These are phyloP conservation scores for Nettapus auritus DNA, from an alignment of 2,113 vertebrate species.

Conservation along the genomic window DNA sequence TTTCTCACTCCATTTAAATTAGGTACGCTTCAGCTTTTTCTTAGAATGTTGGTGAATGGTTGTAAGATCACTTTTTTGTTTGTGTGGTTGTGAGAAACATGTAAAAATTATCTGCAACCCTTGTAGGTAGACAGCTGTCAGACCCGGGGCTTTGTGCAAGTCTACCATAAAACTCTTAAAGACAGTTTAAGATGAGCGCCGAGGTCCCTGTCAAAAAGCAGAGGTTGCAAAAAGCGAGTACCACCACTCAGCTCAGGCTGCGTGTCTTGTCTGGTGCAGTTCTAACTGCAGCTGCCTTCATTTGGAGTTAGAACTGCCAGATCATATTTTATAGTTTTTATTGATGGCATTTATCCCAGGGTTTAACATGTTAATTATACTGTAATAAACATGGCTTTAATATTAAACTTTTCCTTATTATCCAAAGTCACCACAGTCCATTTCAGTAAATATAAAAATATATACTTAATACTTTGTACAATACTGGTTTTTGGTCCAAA, in stretches of 20 bases:
- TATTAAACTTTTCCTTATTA: conserved; percentile 99
- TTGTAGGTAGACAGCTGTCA: not conserved
- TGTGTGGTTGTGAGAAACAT: not conserved
- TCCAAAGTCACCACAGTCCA: conserved; percentile 99
- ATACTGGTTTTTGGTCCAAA: conserved; percentile 99
- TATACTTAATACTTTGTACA: conserved; percentile 99
- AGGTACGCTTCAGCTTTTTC: not conserved
- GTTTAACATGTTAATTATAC: conserved; percentile 99
- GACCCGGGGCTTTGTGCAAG: not conserved
- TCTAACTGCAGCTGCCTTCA: not conserved
- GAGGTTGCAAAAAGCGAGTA: fast-evolving
- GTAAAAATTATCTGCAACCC: not conserved
- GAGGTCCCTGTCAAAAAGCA: not conserved
- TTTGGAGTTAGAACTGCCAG: conserved; percentile 54
- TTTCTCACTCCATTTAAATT: not conserved
- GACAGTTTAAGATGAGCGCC: not conserved
- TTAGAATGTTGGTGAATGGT: not conserved
- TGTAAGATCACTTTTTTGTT: not conserved
- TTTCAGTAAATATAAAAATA: conserved; percentile 99
- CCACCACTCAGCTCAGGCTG: fast-evolving
- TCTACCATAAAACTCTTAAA: not conserved
- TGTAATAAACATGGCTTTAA: conserved; percentile 99
- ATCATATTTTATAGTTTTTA: conserved; percentile 89
- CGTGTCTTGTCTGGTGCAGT: fast-evolving
- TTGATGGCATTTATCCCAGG: conserved; percentile 99